Percentiles rank a stretch among this genome's conserved stretches.
These are phyloP conservation scores for Latrodectus geometricus DNA, from an alignment of 1,140 invertebrate species.

Conservation along the genomic window DNA sequence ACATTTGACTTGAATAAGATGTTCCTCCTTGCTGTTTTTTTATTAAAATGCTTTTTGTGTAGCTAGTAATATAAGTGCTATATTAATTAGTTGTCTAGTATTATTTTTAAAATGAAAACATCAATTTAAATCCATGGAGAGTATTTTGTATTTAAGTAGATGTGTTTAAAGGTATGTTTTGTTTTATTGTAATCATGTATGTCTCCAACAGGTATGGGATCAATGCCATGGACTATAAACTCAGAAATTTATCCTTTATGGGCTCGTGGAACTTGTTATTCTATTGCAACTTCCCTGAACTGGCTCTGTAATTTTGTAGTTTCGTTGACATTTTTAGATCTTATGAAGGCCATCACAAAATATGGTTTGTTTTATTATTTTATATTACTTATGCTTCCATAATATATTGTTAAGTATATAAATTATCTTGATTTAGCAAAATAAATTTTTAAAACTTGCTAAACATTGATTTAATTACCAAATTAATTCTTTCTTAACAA, in stretches of 20 bases:
- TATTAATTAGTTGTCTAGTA: too few relatives aligned
- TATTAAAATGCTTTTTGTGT: too few relatives aligned
- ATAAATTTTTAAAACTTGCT: too few relatives aligned
- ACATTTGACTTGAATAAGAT: too few relatives aligned
- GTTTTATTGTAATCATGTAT: too few relatives aligned
- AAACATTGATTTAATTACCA: background rate
- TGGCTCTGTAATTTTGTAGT: conserved; percentile 75
- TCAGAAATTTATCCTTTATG: conserved; percentile 77
- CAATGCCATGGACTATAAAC: conserved; percentile 78
- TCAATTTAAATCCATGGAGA: too few relatives aligned
- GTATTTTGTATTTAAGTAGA: too few relatives aligned
- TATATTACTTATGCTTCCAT: background rate
- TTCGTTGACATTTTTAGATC: conserved; percentile 75
- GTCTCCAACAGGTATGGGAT: conserved; percentile 72
- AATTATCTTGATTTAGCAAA: background rate
- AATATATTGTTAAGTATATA: background rate
- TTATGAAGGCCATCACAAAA: conserved; percentile 71
- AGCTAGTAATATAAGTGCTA: too few relatives aligned
- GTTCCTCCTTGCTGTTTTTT: too few relatives aligned
- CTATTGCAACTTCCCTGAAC: conserved; percentile 74
- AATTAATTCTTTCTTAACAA: too few relatives aligned
- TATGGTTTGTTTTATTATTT: conserved; percentile 68
- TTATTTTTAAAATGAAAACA: too few relatives aligned
- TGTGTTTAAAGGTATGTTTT: too few relatives aligned
- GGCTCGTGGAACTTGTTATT: conserved; percentile 74